Evolutionary conservation across 2,113 vertebrate genomes (phyloP), one percentile per base, ranked within the genome.

Genomic region (Bos indicus): DNA sequence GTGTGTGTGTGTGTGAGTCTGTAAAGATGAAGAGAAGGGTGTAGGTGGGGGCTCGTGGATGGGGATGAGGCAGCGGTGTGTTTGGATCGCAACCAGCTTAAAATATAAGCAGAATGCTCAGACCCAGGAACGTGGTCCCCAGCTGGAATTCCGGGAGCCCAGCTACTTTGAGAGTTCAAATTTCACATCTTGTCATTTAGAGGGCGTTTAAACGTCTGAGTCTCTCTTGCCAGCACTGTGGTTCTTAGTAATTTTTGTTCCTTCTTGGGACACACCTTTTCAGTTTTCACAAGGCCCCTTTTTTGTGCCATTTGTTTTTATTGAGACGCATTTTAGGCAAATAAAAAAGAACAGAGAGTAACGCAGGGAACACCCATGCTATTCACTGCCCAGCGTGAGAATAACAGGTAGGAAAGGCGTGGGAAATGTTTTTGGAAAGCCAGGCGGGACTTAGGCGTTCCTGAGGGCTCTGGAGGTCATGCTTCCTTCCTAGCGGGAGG

Each of bases 401-500:
- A 25, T 40, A 17, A 16, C 67, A 25, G 26, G 30, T 33, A 46
- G n/a, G 30, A 19, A n/a, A 9, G 40, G 5, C 1, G 2, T 28
- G 43, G 89, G 19, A 25, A 46, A 48, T 26, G n/a, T 16, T 86
- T 87, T 54, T 30, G 40, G 25, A 82, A 85, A 67, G 54, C 17
- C 13, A 5, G 51, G 8, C 0, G 17, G 43, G 74, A 78, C 43
- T 33, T 16, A 4, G 10, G 46, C 19, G 2, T 8, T 7, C 43
- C 26, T 14, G 23, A 7, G 3, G 48, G 9, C 51, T 2, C 51
- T 4, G 5, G 23, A 28, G 25, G 54, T 26, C 30, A 0, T 6
- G 3, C 78, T 81, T 28, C 59, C 89, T 36, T 62, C 51, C 14
- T 4, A 28, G 9, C 14, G 25, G 30, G 14, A 11, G 3, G 11